Percentiles rank a stretch among this genome's conserved stretches.
These are phyloP conservation scores for Drosophila tanythrix DNA, from an alignment of 2,888 invertebrate genomes.

Conservation along the genomic window DNA sequence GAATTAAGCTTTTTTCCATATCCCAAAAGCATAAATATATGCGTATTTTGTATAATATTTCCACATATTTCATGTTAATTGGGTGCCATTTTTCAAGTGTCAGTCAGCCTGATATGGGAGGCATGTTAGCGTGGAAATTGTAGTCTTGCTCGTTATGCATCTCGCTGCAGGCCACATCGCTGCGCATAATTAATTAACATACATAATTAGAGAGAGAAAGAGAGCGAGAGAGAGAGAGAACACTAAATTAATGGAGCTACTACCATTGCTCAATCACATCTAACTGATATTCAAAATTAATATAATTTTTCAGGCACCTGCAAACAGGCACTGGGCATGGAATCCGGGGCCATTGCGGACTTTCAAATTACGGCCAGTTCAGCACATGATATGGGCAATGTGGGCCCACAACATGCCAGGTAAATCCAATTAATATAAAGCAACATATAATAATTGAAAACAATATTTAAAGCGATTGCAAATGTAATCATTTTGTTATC, in stretches of 20 bases:
- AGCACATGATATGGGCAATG: slow-evolving; percentile 91
- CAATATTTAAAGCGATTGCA: background rate
- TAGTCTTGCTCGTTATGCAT: slow-evolving; percentile 50
- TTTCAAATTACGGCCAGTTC: slow-evolving; percentile 92
- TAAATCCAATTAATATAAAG: slow-evolving; percentile 83
- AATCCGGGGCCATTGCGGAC: slow-evolving; percentile 91
- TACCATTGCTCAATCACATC: slow-evolving; percentile 29
- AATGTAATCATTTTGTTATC: background rate
- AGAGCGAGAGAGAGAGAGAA: background rate
- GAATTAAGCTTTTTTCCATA: slow-evolving; percentile 34
- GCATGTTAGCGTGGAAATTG: slow-evolving; percentile 44
- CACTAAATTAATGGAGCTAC: slow-evolving; percentile 30
- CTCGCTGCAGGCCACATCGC: slow-evolving; percentile 50
- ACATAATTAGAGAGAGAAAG: slow-evolving; percentile 24
- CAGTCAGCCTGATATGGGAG: slow-evolving; percentile 45
- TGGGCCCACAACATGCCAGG: slow-evolving; percentile 93
- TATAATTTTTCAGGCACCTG: slow-evolving; percentile 87
- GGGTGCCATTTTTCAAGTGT: slow-evolving; percentile 56
- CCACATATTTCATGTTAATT: slow-evolving; percentile 65
- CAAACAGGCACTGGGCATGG: slow-evolving; percentile 91
- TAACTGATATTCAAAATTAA: slow-evolving; percentile 25
- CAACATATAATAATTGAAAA: background rate
- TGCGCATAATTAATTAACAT: slow-evolving; percentile 53
- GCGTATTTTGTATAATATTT: slow-evolving; percentile 56
- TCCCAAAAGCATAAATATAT: slow-evolving; percentile 11